Base-by-base conservation (phyloP, 2,113 vertebrate genomes). In the Rostratula benghalensis region DNA sequence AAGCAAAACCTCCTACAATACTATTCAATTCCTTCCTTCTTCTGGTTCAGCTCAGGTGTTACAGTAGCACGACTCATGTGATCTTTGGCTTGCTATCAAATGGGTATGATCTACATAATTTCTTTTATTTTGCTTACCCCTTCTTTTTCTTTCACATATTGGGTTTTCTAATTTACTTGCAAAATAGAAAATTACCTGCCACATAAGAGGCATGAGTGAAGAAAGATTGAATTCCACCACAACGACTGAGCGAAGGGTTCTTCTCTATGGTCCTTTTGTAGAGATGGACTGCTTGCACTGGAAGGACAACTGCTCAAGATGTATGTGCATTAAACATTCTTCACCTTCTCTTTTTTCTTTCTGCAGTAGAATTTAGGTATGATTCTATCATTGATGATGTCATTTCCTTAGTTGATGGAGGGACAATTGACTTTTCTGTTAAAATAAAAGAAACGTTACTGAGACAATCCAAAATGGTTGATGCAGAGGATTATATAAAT, bases 331-430 rank as follows among this genome's bases (percentile, higher is more conserved):
- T 87, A 84, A 71, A 51, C 48, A 6, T 61, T 68, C 53, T 59
- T 84, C 27, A 24, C 57, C 9, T 9, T 39, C 18, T 81, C 14
- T 9, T 76, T 16, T 41, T 74, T 96, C 56, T 89, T 73, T 69
- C 80, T 91, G 82, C 67, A 97, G 97, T 31, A 39, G 79, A 94
- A 24, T 0, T 25, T 7, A 59, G 9, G 2, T 24, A 31, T 6
- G 65, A 74, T 2, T 46, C 65, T 45, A 1, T 98, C 56, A 98
- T 99, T 87, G 98, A 98, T 27, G 96, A 98, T 48, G 97, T 99
- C 10, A 83, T 99, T 91, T 98, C 98, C 13, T 82, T 98, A 33
- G 98, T 99, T 70, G 98, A 96, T 67, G 99, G 99, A 90, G 99
- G 99, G 5, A 97, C 93, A 37, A 51, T 97, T 21, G 79, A 90